Evolutionary conservation across 1,140 invertebrate genomes (phyloP), one percentile per base, ranked within the genome.

Genomic region (Drosophila ironensis): DNA sequence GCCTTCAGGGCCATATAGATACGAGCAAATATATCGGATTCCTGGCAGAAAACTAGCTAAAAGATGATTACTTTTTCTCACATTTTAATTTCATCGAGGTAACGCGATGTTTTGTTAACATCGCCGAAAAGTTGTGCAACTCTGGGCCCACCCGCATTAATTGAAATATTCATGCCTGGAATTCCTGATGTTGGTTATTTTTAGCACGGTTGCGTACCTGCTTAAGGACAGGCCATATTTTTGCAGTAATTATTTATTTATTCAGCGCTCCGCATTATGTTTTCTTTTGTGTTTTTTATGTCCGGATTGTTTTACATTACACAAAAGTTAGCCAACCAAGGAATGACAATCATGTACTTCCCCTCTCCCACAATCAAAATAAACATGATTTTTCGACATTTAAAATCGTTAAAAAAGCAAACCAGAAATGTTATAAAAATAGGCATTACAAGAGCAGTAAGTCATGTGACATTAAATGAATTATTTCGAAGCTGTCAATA

Each of bases 151-250:
- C n/a, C n/a, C n/a, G 67, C 73, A 86, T 84, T 73, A 82, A 84
- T 82, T 86, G 73, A 82, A 82, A 84, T 82, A 82, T 82, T 82
- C 64, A 82, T 71, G 54, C 41, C 67, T 14, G 33, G n/a, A 47
- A 38, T 61, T 24, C 17, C 41, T 37, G 59, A 60, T 63, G 30
- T 8, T 11, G 14, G 42, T 63, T 63, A 63, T 63, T 63, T 63
- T 63, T 63, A 63, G 51, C 27, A 11, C n/a, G 61, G 27, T 30
- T 3, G 33, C 9, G 42, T 45, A 11, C 20, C 7, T 16, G 38
- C 20, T 37, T 59, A 63, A 22, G 41, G 33, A 47, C 56, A 28
- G 30, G 33, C 35, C 22, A 63, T 63, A 48, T 63, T 63, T 63
- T 52, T 30, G n/a, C 42, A 28, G 59, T 48, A 61, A 38, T 63